Conservation (phyloP, 2,888 invertebrate genomes). For the Marasmarcha lunaedactyla region DNA sequence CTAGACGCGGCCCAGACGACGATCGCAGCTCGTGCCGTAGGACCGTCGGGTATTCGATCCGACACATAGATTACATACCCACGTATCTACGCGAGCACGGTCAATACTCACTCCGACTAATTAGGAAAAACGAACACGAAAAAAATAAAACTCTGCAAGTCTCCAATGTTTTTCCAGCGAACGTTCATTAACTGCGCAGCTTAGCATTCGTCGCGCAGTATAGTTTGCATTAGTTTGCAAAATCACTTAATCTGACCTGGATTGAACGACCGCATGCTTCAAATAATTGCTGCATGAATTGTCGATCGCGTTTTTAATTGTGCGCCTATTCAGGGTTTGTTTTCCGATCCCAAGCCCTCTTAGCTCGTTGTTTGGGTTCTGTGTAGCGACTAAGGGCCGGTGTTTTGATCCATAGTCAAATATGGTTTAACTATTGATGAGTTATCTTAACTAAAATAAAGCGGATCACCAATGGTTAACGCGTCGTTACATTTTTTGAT, state of each 20-base stretch:
- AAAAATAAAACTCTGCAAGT: constrained; percentile 2
- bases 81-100: background rate
- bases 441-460: too few relatives aligned
- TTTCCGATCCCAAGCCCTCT: constrained; percentile 13
- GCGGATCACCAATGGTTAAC: too few relatives aligned
- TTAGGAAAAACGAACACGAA: background rate
- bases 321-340: constrained; percentile 23
- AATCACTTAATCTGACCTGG: constrained; percentile 65
- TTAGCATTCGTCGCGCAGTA: constrained; percentile 35
- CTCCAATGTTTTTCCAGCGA: constrained; percentile 9
- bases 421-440: too few relatives aligned
- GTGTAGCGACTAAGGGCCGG: background rate
- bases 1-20: constrained; percentile 40
- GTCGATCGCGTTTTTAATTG: constrained; percentile 48
- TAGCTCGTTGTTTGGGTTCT: constrained; percentile 8
- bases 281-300: constrained; percentile 63
- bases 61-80: constrained; percentile 1
- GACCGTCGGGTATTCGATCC: constrained; percentile 4
- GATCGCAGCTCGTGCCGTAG: constrained; percentile 14
- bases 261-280: constrained; percentile 53
- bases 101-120: background rate
- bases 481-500: too few relatives aligned
- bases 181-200: constrained; percentile 40
- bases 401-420: too few relatives aligned
- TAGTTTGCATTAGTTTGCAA: constrained; percentile 62